These are phyloP conservation scores for Campopleginae sp. DNA, from an alignment of 2,888 invertebrate genomes.

Conservation along the genomic window DNA sequence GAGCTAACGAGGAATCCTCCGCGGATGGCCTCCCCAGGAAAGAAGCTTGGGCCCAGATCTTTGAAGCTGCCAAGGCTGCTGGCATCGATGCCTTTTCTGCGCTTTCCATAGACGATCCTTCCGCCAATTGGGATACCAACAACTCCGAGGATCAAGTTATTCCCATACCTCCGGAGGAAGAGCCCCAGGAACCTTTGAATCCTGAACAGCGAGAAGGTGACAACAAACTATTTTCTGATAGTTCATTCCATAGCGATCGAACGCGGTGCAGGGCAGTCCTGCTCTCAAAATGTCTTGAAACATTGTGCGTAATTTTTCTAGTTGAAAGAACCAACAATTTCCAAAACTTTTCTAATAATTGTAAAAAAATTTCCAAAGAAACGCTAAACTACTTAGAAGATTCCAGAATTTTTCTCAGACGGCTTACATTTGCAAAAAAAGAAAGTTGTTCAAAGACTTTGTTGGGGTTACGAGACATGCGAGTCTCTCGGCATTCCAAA, in stretches of 20 bases:
- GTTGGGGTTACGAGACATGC: background rate
- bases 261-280: background rate
- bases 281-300: background rate
- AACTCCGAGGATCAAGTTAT: slow-evolving; percentile 70
- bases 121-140: slow-evolving; percentile 70
- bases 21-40: slow-evolving; percentile 54
- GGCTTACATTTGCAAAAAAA: too few species aligned
- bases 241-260: background rate
- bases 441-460: background rate
- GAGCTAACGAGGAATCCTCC: slow-evolving; percentile 45
- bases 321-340: background rate
- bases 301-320: background rate
- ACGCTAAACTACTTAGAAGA: too few species aligned
- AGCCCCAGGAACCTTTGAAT: slow-evolving; percentile 86
- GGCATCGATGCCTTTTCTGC: slow-evolving; percentile 62
- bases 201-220: slow-evolving; percentile 89
- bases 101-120: slow-evolving; percentile 60
- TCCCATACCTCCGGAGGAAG: slow-evolving; percentile 84
- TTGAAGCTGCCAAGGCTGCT: slow-evolving; percentile 71
- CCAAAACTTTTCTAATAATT: background rate
- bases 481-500: background rate
- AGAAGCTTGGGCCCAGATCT: slow-evolving; percentile 74
- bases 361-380: background rate
- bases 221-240: background rate
- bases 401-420: too few species aligned